Evolutionary conservation across 2,888 invertebrate genomes (phyloP), one percentile per base, ranked within the genome.

Genomic region (Microctonus aethiopoides): DNA sequence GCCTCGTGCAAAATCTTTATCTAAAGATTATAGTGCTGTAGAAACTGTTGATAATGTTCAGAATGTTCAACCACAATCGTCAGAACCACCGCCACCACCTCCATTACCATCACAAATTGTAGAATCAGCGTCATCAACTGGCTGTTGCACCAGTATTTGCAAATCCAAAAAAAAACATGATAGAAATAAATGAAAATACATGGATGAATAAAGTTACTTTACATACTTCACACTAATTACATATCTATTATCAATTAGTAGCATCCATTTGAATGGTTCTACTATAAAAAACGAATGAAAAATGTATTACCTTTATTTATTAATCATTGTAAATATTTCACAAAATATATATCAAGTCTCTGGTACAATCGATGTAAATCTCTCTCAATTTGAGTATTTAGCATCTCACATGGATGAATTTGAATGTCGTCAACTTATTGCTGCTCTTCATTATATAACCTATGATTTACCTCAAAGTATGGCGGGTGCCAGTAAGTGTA

Each of bases 341-440:
- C 0, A n/a, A 11, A 20, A 26, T 41, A 64, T 64, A 57, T 26
- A 16, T 26, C 0, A 24, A 9, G 61, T 68, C 10, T 56, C 22
- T 34, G 68, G 74, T 20, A 82, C 84, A 13, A 83, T 84, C 67
- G 85, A 86, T 59, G 74, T 86, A 54, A 86, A 85, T 78, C 73
- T 84, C 1, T 75, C 79, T 13, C 83, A 85, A 73, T 74, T 89
- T 46, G 85, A 89, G 75, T 90, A 91, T 78, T 77, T 92, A 68
- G 89, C 91, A 26, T 88, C 89, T 67, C 90, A 89, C 79, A 82
- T 92, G 74, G 88, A 89, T 62, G 79, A 81, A 10, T 84, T 87
- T 76, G 91, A 92, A 83, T 92, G 92, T 78, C 87, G 89, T 59
- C 84, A 85, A 75, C 86, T 92, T 1, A 87, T 90, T 13, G 90